phyloP scores from a whole-genome alignment of 2,888 invertebrate genomes.

The Drosophila maculinotata region DNA sequence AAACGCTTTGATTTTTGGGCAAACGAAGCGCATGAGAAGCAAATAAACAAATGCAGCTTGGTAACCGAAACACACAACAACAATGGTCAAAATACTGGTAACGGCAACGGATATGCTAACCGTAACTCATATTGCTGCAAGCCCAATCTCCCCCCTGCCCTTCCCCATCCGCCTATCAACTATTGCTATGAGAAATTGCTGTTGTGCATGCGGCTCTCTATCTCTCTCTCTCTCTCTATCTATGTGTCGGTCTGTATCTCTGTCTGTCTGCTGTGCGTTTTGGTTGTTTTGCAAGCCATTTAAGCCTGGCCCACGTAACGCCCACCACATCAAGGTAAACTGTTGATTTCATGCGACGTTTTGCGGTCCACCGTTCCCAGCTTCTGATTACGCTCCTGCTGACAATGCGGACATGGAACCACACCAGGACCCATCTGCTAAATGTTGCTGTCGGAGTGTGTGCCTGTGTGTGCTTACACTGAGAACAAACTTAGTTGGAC shows the following conservation, averaged over 20 bases:
- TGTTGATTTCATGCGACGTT: slow-evolving; percentile 70
- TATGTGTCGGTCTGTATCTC: slow-evolving; percentile 8
- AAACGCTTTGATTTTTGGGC: slow-evolving; percentile 68
- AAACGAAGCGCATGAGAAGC: slow-evolving; percentile 56
- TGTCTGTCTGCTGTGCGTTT: slow-evolving; percentile 41
- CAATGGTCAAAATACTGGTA: slow-evolving; percentile 1
- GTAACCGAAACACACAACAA: slow-evolving; percentile 10
- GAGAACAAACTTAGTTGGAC: background rate
- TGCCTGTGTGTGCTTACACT: slow-evolving; percentile 7
- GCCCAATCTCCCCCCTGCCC: background rate
- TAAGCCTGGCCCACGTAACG: slow-evolving; percentile 47
- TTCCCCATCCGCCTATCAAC: slow-evolving; percentile 2
- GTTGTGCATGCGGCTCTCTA: slow-evolving; percentile 57
- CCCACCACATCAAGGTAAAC: slow-evolving; percentile 68
- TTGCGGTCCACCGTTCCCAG: slow-evolving; percentile 40
- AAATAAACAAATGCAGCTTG: slow-evolving; percentile 54
- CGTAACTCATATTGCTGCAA: slow-evolving; percentile 49
- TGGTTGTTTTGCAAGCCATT: slow-evolving; percentile 63
- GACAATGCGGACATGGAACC: slow-evolving; percentile 29
- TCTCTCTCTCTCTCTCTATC: slow-evolving; percentile 8
- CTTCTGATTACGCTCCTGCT: slow-evolving; percentile 19
- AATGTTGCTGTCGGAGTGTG: slow-evolving; percentile 5
- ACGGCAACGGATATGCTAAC: slow-evolving; percentile 43
- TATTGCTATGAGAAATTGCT: slow-evolving; percentile 73
- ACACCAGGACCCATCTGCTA: background rate